Evolutionary conservation across 1,140 invertebrate genomes (phyloP).

Genomic region (Ips nitidus): DNA sequence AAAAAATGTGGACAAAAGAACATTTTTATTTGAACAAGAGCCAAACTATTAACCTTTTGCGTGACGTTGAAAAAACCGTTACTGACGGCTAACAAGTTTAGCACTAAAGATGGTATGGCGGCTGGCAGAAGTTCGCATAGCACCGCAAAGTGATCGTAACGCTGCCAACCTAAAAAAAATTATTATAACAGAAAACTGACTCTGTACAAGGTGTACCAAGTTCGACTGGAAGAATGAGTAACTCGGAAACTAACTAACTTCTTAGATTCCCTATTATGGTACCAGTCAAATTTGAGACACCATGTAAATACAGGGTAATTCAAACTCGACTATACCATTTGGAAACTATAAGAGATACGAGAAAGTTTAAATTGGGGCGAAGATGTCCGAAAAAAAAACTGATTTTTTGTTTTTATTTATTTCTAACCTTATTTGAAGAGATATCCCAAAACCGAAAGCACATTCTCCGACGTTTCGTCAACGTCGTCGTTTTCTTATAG

Average conservation of each 20-base stretch:
- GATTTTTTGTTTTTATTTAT: too few relatives aligned
- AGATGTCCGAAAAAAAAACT: too few relatives aligned
- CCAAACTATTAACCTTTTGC: slow-evolving; percentile 42
- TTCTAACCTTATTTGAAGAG: too few relatives aligned
- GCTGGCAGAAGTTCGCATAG: slow-evolving; percentile 89
- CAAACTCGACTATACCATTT: too few relatives aligned
- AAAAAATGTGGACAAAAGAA: slow-evolving; percentile 5
- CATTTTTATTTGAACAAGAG: not conserved
- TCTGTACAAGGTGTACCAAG: not conserved
- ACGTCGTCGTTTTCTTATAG: too few relatives aligned
- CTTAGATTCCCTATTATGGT: too few relatives aligned
- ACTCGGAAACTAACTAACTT: not conserved
- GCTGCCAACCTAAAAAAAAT: slow-evolving; percentile 63
- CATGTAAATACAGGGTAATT: too few relatives aligned
- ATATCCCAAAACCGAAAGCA: too few relatives aligned
- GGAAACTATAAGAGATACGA: too few relatives aligned
- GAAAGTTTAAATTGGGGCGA: too few relatives aligned
- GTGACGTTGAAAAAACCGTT: slow-evolving; percentile 65
- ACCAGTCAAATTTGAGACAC: too few relatives aligned
- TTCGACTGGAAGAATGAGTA: not conserved
- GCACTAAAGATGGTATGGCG: slow-evolving; percentile 72
- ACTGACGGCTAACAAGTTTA: slow-evolving; percentile 60
- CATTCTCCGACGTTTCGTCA: too few relatives aligned
- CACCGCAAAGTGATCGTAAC: slow-evolving; percentile 90
- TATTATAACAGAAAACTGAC: not conserved